Conservation (phyloP, 2,113 vertebrate species). For the Pomatorhinus ruficollis region DNA sequence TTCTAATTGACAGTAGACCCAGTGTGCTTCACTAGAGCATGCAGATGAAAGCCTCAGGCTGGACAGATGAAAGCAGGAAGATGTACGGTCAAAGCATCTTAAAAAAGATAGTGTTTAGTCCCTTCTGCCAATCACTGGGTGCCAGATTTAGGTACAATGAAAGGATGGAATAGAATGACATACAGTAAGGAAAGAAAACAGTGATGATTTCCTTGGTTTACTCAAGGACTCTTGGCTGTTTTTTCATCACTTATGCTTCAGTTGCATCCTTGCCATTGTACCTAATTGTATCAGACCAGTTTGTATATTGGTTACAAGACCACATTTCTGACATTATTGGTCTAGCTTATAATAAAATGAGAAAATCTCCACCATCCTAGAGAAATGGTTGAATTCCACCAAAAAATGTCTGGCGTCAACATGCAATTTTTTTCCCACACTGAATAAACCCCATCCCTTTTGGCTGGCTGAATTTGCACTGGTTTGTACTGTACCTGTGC, state of each 20-base stretch:
- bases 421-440: too few relatives aligned
- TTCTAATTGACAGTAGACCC: neutral
- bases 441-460: fast-evolving
- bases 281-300: neutral
- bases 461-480: neutral
- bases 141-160: neutral
- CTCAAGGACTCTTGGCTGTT: neutral
- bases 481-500: neutral
- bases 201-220: neutral
- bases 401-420: neutral
- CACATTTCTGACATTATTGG: neutral
- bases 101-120: neutral
- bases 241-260: neutral
- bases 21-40: neutral
- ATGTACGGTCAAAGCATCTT: neutral
- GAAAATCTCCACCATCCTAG: neutral
- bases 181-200: neutral
- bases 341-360: neutral
- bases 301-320: neutral
- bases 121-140: neutral
- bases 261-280: neutral
- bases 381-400: neutral
- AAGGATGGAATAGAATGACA: neutral
- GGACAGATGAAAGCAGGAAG: neutral
- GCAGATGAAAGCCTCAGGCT: neutral